Evolutionary conservation across 2,797 vertebrate genomes (phyloP).

Genomic region (Todus mexicanus): DNA sequence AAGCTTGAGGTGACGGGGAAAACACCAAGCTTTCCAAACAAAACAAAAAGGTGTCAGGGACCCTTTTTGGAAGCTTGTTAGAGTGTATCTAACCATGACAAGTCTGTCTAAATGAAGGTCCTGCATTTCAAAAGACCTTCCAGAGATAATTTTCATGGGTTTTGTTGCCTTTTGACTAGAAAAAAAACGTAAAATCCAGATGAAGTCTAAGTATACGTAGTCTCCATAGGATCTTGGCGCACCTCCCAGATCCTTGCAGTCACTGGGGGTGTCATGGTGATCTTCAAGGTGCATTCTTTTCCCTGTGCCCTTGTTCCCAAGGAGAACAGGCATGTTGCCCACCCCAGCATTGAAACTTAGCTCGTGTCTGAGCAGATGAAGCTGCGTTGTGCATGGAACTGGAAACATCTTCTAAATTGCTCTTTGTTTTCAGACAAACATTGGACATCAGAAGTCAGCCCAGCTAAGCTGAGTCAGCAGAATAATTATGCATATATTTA

Average conservation of each 20-base stretch:
- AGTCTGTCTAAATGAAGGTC: background rate
- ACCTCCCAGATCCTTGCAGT: background rate
- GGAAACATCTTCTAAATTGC: background rate
- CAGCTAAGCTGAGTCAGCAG: constrained; percentile 5
- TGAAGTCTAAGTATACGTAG: background rate
- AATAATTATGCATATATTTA: background rate
- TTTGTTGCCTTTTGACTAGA: background rate
- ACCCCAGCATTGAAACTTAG: background rate
- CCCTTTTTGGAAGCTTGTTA: background rate
- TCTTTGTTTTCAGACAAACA: background rate
- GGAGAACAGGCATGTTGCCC: background rate
- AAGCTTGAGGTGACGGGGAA: background rate
- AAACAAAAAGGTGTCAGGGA: background rate
- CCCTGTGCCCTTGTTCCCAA: background rate
- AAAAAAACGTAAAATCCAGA: background rate
- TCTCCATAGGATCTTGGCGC: background rate
- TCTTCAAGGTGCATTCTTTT: background rate
- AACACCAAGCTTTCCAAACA: background rate
- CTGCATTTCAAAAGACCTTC: background rate
- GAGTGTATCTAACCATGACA: background rate
- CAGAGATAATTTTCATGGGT: background rate
- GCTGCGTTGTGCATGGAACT: background rate
- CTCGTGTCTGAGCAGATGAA: background rate
- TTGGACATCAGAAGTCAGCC: background rate
- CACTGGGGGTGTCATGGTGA: background rate